These are phyloP conservation scores for Myotis pilosus DNA, from an alignment of 2,797 vertebrate species.

Conservation along the genomic window DNA sequence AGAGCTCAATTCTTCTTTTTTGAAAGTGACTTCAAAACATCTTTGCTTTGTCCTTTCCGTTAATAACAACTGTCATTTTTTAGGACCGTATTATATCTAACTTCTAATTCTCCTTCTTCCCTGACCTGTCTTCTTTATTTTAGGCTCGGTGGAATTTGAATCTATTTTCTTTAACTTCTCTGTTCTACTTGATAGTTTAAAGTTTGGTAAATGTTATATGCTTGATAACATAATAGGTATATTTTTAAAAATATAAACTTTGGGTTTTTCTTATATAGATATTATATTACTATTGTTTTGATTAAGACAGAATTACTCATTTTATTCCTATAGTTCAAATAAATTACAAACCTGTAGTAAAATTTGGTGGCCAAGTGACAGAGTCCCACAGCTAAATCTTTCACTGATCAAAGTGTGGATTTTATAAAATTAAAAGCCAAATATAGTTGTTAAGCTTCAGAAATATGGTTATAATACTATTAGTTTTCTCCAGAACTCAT, in stretches of 20 bases:
- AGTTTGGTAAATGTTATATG: not conserved
- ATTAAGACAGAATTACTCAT: not conserved
- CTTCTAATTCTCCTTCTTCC: not conserved
- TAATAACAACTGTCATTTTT: not conserved
- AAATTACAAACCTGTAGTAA: not conserved
- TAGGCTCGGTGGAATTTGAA: not conserved
- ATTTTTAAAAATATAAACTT: not conserved
- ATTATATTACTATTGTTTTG: not conserved
- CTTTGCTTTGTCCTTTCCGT: not conserved
- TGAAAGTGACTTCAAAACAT: not conserved
- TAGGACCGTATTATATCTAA: not conserved
- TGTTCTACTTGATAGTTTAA: not conserved
- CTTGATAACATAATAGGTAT: not conserved
- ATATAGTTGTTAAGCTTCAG: conserved; percentile 2
- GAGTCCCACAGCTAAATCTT: not conserved
- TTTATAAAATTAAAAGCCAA: conserved; percentile 28
- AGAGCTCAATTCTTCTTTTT: not conserved
- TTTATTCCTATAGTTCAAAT: conserved; percentile 13
- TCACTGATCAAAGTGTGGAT: not conserved
- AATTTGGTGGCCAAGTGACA: not conserved
- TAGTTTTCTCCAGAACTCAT: not conserved
- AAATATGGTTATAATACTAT: conserved; percentile 3
- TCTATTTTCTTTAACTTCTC: not conserved
- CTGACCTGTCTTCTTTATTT: not conserved
- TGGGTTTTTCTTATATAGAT: not conserved